Base-by-base conservation (phyloP, 2,888 invertebrate species). In the Synanthedon tipuliformis region DNA sequence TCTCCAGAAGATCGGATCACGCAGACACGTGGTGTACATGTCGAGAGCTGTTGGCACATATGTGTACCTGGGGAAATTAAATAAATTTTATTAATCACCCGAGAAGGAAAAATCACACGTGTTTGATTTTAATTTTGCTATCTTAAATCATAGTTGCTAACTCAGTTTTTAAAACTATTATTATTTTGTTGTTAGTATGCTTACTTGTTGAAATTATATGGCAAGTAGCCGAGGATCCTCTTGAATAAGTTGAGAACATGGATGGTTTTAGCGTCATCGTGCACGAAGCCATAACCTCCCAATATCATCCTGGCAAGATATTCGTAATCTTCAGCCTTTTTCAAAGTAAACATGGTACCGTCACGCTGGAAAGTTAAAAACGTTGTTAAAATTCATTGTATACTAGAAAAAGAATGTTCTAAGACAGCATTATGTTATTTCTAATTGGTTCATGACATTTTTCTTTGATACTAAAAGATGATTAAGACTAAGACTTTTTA, bases 1-100 rank as follows among this genome's bases (percentile, higher is more conserved):
- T 61, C 88, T 89, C 85, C 91, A 94, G 89, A 91, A 93, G 54
- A 91, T 88, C 12, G 94, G 93, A 76, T 94, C 94, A 52, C 93
- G 91, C 65, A 92, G 74, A 63, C 90, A 89, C 2, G 92, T 92
- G 54, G 88, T 81, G 71, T 89, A 90, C 73, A 90, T 89, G 65
- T 92, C 90, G 61, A 92, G 73, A 12, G 90, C 89, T 48, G 91
- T 89, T 11, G 92, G 91, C 50, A 85, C 66, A 67, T 84, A 85
- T 1, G 84, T 85, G 69, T 84, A 78, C 58, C 87, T 86, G 63
- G 4, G 63, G 4, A 56, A 34, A 34, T 34, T 8, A 34, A 34
- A 10, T 8, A 34, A 34, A 34, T 34, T n/a, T n/a, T 34, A 34
- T 34, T 2, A 34, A 34, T 10, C 10, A 34, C 34, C 3, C 34